Evolutionary conservation across 2,113 vertebrate species (phyloP).

Genomic region (Atherinomorus stipes): DNA sequence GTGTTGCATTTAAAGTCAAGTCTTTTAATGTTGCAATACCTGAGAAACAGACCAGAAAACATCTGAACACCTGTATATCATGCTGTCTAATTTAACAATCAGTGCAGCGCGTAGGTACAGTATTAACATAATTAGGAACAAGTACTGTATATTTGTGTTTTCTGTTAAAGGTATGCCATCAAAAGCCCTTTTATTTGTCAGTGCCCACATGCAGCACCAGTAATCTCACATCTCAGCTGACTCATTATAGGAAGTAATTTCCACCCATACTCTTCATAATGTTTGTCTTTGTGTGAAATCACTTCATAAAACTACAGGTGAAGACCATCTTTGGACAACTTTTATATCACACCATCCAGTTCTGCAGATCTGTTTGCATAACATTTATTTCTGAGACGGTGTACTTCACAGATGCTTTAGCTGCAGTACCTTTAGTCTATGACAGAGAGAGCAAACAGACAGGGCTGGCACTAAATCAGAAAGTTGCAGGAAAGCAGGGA

Average conservation of each 20-base stretch:
- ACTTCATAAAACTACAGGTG: not conserved
- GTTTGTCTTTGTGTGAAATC: not conserved
- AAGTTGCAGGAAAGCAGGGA: not conserved
- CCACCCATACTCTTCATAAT: not conserved
- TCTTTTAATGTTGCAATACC: not conserved
- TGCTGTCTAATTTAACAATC: too few species aligned
- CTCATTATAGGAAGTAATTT: too few species aligned
- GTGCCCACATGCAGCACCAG: too few species aligned
- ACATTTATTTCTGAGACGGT: not conserved
- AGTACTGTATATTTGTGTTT: not conserved
- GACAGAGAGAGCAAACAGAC: constrained; percentile 6
- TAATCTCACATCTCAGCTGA: too few species aligned
- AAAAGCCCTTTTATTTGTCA: too few species aligned
- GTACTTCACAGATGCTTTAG: not conserved
- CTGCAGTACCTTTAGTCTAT: not conserved
- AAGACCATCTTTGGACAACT: not conserved
- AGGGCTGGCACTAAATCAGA: constrained; percentile 2
- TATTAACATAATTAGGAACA: too few species aligned
- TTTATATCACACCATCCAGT: not conserved
- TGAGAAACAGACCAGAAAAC: not conserved
- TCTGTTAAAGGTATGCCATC: not conserved
- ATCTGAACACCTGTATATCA: too few species aligned
- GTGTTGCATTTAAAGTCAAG: not conserved
- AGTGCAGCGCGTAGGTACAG: too few species aligned
- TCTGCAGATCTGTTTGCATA: not conserved